phyloP scores from a whole-genome alignment of 2,888 invertebrate species.

The Patella ulyssiponensis region DNA sequence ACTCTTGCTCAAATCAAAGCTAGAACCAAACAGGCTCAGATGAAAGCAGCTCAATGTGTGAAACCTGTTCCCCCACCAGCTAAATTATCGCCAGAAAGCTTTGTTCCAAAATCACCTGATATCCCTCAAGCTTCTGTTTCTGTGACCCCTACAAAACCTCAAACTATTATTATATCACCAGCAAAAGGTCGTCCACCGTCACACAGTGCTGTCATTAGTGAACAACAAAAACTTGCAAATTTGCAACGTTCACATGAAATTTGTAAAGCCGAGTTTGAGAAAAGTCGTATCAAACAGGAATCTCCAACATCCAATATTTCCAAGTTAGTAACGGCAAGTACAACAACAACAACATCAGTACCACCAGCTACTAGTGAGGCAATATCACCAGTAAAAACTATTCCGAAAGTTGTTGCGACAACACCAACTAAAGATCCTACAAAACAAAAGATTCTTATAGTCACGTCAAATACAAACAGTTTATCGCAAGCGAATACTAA shows the following conservation, averaged over 20 bases:
- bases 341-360: background rate
- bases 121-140: background rate
- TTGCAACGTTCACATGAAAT: conserved; percentile 95
- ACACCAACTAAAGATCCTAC: conserved; percentile 8
- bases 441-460: conserved; percentile 13
- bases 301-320: background rate
- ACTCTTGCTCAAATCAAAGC: conserved; percentile 67
- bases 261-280: conserved; percentile 84
- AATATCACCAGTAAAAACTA: conserved; percentile 1
- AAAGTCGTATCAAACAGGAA: conserved; percentile 75
- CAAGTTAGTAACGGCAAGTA: background rate
- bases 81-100: background rate
- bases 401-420: conserved; percentile 15
- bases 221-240: conserved; percentile 78
- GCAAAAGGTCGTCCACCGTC: background rate
- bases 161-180: background rate
- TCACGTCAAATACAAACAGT: conserved; percentile 17
- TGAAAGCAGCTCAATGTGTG: background rate
- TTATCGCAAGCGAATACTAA: conserved; percentile 6
- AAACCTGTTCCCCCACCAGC: background rate
- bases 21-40: conserved; percentile 39
- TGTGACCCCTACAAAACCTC: background rate
- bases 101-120: background rate
- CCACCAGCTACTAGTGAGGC: conserved; percentile 12
- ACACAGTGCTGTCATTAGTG: background rate